Evolutionary conservation across 2,888 invertebrate genomes (phyloP).

Genomic region (Parelbella ahira): DNA sequence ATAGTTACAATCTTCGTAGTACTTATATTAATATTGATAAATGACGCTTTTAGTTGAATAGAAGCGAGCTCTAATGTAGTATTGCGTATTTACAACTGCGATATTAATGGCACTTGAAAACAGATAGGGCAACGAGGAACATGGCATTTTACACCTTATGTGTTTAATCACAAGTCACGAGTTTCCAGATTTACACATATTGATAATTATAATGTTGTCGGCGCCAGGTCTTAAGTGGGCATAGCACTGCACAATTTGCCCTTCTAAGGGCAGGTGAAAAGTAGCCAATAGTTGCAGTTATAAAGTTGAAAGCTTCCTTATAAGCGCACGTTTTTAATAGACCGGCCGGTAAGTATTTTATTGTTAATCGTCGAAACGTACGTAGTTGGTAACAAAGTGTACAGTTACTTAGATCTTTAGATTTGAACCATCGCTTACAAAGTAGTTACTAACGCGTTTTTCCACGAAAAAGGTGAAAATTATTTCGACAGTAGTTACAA

Average conservation of each 20-base stretch:
- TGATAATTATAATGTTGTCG: conserved; percentile 18
- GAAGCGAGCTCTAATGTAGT: not conserved
- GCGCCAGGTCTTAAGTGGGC: conserved; percentile 13
- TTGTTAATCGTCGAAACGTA: no score
- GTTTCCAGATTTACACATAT: conserved; percentile 1
- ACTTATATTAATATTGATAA: no score
- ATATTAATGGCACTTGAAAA: conserved; percentile 17
- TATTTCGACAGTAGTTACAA: no score
- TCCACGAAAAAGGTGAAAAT: no score
- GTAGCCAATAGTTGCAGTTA: conserved; percentile 6
- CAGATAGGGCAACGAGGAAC: conserved; percentile 1
- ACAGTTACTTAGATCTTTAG: no score
- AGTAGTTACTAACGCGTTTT: no score
- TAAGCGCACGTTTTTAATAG: no score
- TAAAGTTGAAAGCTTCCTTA: conserved; percentile 9
- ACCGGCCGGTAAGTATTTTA: no score
- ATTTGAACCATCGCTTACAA: no score
- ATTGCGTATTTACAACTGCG: conserved; percentile 10
- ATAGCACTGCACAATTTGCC: conserved; percentile 4
- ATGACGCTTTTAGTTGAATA: not conserved
- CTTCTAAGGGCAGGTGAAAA: conserved; percentile 24
- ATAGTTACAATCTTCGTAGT: no score
- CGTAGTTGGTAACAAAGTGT: no score
- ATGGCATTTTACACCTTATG: not conserved
- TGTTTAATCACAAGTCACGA: not conserved